Evolutionary conservation across 2,888 invertebrate genomes (phyloP).

Genomic region (Trypoxylon attenuatum): DNA sequence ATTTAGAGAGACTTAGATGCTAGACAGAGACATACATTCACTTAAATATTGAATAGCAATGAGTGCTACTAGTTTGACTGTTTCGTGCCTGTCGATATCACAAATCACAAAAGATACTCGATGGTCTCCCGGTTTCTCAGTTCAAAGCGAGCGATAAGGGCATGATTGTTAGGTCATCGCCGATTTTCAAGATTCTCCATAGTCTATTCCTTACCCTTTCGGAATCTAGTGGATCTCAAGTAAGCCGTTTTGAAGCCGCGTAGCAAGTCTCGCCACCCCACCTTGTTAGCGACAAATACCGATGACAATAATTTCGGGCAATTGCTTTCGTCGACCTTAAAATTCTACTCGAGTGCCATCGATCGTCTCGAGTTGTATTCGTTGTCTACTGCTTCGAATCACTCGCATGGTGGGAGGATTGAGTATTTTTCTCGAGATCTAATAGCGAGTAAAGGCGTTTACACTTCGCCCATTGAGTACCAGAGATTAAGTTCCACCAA

Average conservation of each 20-base stretch:
- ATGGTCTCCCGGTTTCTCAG: constrained; percentile 24
- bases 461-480: too few relatives aligned
- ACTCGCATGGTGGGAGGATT: too few relatives aligned
- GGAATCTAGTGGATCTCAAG: constrained; percentile 20
- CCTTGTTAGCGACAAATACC: constrained; percentile 28
- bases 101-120: constrained; percentile 29
- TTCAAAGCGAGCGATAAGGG: not conserved
- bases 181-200: too few relatives aligned
- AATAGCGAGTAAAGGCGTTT: too few relatives aligned
- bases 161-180: too few relatives aligned
- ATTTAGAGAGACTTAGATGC: constrained; percentile 50
- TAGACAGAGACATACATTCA: constrained; percentile 27
- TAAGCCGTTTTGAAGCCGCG: constrained; percentile 13
- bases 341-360: too few relatives aligned
- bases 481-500: too few relatives aligned
- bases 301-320: constrained; percentile 47
- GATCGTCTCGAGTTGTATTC: too few relatives aligned
- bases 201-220: constrained; percentile 36
- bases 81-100: constrained; percentile 62
- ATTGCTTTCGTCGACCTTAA: too few relatives aligned
- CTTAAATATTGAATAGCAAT: constrained; percentile 34
- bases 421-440: too few relatives aligned
- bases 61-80: constrained; percentile 60
- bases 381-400: too few relatives aligned
- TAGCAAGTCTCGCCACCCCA: constrained; percentile 1